Evolutionary conservation across 2,888 invertebrate genomes (phyloP), one percentile per base, ranked within the genome.

Genomic region (Drosophila helvetica): DNA sequence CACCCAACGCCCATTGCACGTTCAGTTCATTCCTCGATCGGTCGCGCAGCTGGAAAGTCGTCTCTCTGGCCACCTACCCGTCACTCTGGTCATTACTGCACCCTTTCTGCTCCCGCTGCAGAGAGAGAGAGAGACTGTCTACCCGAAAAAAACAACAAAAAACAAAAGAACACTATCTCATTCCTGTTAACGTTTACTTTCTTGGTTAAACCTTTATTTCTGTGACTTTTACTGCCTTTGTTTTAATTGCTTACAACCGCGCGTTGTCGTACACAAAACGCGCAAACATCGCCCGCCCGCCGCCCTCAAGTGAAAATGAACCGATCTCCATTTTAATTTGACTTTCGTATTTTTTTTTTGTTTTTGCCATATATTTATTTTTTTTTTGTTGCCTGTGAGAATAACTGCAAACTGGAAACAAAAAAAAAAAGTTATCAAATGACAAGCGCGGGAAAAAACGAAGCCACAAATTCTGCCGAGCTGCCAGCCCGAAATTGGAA

Each of bases 11-110:
- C 70, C 79, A 75, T 56, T 85, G 85, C 80, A 79, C 77, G 74
- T 79, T 82, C 72, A 77, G 86, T 82, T 89, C 90, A 89, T 75
- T 89, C 90, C 85, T 78, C 76, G 82, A 89, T 89, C 88, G 79
- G 79, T 86, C 74, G 89, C 77, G 83, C 72, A 76, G 68, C 77
- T 83, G 83, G 75, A 73, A 75, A 77, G 85, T 80, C 86, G 80
- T 77, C 43, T 77, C 43, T 48, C 43, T n/a, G 38, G 33, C 55
- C 10, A 12, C 27, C 27, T 27, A 27, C 2, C 7, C 27, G 8
- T 27, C 27, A 8, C 27, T 27, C 27, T 27, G 25, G 33, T 38
- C 27, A 12, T 43, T 52, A 1, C n/a, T n/a, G n/a, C 43, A 48
- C 10, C 9, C 47, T 7, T 17, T 52, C 58, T 43, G 45, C 25